A percentile compares a stretch with the other conserved stretches of the same genome.
These are phyloP conservation scores for Galeopsomyia nigrocyanea DNA, from an alignment of 2,888 invertebrate species.

Conservation along the genomic window DNA sequence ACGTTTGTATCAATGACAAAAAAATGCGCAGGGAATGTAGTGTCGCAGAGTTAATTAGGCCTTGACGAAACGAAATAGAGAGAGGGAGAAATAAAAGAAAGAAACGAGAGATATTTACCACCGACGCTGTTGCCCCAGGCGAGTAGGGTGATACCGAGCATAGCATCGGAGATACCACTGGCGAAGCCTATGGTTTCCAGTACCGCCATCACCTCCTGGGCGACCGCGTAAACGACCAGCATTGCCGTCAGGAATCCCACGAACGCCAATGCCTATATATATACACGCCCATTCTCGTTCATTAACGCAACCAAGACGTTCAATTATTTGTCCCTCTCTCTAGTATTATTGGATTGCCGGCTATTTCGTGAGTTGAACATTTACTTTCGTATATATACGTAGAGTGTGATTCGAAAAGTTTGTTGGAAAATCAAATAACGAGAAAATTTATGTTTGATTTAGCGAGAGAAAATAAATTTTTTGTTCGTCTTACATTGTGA, in stretches of 20 bases:
- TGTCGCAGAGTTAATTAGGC: no score
- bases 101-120: constrained; percentile 57
- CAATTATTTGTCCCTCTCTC: constrained; percentile 1
- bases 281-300: neutral
- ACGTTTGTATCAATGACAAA: no score
- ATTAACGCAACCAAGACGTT: neutral
- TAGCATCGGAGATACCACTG: constrained; percentile 72
- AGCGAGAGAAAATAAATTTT: neutral
- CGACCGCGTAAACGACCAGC: constrained; percentile 74
- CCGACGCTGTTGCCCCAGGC: constrained; percentile 78
- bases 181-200: constrained; percentile 73
- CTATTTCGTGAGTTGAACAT: no score
- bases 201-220: constrained; percentile 74
- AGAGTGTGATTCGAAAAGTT: no score
- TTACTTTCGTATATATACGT: no score
- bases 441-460: no score
- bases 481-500: constrained; percentile 60
- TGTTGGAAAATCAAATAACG: no score
- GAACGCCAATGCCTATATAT: constrained; percentile 70
- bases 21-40: no score
- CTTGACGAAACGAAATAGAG: no score
- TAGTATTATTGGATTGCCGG: no score
- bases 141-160: constrained; percentile 76
- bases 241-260: constrained; percentile 73
- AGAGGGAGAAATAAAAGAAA: no score